Conservation (phyloP, 2,888 invertebrate species). For the Himalopsyche kuldschensis region DNA sequence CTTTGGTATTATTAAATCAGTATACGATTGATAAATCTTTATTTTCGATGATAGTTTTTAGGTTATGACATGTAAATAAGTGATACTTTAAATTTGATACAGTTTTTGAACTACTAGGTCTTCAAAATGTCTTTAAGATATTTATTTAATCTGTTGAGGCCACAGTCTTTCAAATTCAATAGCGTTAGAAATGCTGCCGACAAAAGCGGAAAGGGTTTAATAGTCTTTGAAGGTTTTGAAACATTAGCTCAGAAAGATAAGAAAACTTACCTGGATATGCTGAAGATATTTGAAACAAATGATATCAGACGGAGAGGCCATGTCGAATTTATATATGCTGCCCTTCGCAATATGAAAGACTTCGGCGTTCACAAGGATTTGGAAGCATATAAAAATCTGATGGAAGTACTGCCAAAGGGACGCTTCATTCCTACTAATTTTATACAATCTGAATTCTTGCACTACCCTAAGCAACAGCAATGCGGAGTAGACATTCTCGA, state of each 20-base stretch:
- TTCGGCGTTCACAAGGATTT: slow-evolving; percentile 87
- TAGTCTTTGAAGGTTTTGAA: slow-evolving; percentile 55
- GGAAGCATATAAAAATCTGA: slow-evolving; percentile 80
- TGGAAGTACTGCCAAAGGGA: slow-evolving; percentile 87
- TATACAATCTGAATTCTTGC: slow-evolving; percentile 87
- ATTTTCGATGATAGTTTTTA: no score
- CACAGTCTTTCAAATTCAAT: slow-evolving; percentile 31
- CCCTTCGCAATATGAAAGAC: slow-evolving; percentile 83
- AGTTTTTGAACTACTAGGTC: background rate
- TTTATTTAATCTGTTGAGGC: slow-evolving; percentile 20
- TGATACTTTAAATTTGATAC: background rate
- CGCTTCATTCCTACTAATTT: slow-evolving; percentile 80
- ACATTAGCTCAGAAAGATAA: slow-evolving; percentile 63
- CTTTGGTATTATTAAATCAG: no score
- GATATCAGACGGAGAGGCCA: slow-evolving; percentile 78
- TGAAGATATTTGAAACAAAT: slow-evolving; percentile 72
- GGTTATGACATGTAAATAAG: background rate
- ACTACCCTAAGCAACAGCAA: slow-evolving; percentile 95
- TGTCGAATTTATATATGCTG: slow-evolving; percentile 92
- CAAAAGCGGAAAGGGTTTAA: slow-evolving; percentile 50
- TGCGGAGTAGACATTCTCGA: slow-evolving; percentile 87
- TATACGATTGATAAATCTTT: no score
- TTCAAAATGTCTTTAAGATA: slow-evolving; percentile 27
- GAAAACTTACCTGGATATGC: slow-evolving; percentile 69
- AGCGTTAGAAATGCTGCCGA: slow-evolving; percentile 48